A percentile compares a stretch with the other conserved stretches of the same genome.
phyloP scores from a whole-genome alignment of 2,113 vertebrate genomes.

The Microcebus ravelobensis region DNA sequence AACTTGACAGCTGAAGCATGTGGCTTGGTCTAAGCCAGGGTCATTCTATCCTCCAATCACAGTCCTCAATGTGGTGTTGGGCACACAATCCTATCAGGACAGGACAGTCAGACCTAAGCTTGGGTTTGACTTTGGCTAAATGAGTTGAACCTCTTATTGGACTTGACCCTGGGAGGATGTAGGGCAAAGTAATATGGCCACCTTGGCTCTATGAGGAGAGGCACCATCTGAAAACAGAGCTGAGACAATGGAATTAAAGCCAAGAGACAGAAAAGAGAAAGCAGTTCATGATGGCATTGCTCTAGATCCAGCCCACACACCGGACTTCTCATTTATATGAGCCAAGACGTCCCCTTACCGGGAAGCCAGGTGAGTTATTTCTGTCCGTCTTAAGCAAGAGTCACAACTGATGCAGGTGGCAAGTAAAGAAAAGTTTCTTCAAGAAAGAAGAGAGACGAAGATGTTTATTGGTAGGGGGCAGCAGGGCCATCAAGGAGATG shows the following conservation, averaged over 20 bases:
- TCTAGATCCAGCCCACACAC: neutral
- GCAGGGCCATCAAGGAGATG: neutral
- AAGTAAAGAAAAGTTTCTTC: neutral
- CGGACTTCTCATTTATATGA: neutral
- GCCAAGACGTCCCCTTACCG: neutral
- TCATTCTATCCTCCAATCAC: neutral
- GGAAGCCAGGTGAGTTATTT: neutral
- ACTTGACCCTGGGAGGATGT: neutral
- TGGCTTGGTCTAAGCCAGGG: neutral
- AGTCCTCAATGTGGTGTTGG: neutral
- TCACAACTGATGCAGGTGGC: neutral
- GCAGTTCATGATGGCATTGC: neutral
- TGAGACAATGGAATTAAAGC: neutral
- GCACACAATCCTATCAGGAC: neutral
- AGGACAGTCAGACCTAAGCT: neutral
- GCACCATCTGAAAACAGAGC: neutral
- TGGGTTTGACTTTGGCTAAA: neutral
- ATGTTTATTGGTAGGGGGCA: neutral
- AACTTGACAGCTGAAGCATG: neutral
- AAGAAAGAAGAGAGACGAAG: neutral
- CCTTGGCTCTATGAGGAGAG: neutral
- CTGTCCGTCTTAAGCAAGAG: neutral
- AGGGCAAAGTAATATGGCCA: neutral
- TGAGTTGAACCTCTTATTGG: neutral
- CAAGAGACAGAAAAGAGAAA: neutral